Conservation (phyloP, 1,140 invertebrate species). For the Caenorhabditis briggsae region DNA sequence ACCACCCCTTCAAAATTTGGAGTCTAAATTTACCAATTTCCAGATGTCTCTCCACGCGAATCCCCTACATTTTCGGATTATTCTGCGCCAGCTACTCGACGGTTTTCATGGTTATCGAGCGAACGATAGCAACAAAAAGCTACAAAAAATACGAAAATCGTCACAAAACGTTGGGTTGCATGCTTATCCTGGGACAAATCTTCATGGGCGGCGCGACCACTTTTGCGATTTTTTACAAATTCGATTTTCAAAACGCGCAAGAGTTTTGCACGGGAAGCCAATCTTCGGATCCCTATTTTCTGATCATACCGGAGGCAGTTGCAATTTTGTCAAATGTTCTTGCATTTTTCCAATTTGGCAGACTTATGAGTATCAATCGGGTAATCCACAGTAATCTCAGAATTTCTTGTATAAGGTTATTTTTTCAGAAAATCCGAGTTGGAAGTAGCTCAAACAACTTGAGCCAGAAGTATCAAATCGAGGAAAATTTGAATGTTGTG, state of each 20-base stretch:
- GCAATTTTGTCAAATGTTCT: not conserved
- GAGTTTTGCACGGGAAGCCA: slow-evolving; percentile 22
- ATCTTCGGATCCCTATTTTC: not conserved
- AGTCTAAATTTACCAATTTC: not conserved
- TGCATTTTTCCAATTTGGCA: slow-evolving; percentile 17
- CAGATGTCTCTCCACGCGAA: slow-evolving; percentile 2
- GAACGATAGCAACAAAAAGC: not conserved
- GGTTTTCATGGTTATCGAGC: slow-evolving; percentile 22
- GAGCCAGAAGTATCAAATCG: slow-evolving; percentile 34
- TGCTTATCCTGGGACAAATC: not conserved
- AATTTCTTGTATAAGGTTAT: not conserved
- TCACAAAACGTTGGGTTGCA: not conserved
- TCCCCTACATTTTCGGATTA: slow-evolving; percentile 6
- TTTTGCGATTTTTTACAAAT: slow-evolving; percentile 11
- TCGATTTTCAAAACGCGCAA: not conserved
- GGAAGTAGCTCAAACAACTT: not conserved
- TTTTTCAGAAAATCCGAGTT: not conserved
- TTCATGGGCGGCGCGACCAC: not conserved
- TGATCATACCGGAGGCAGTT: not conserved
- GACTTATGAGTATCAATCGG: not conserved
- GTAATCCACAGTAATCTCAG: not conserved
- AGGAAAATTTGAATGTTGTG: slow-evolving; percentile 18
- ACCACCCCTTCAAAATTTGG: no score
- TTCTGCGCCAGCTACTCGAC: not conserved
- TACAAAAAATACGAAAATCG: slow-evolving; percentile 21